Percentiles rank a stretch among this genome's conserved stretches.
phyloP scores from a whole-genome alignment of 1,140 invertebrate species.

The Armadillidium nasatum region DNA sequence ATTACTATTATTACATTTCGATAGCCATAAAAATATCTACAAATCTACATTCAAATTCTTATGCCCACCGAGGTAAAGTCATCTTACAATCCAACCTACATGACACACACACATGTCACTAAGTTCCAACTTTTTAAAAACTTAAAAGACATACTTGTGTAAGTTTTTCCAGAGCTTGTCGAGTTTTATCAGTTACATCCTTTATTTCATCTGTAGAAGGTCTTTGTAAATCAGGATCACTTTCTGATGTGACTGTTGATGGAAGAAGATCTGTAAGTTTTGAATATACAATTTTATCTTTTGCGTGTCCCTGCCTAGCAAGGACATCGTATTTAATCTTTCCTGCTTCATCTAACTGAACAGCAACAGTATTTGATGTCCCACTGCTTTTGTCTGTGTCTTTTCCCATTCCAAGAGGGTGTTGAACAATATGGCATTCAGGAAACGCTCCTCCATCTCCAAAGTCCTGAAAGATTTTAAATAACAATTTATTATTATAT shows the following conservation, averaged over 20 bases:
- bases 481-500: slow-evolving; percentile 7
- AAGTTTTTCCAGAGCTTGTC: slow-evolving; percentile 75
- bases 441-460: slow-evolving; percentile 97
- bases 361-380: slow-evolving; percentile 80
- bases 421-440: slow-evolving; percentile 95
- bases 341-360: slow-evolving; percentile 86
- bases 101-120: too few species aligned
- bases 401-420: slow-evolving; percentile 81
- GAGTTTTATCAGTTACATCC: slow-evolving; percentile 80
- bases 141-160: slow-evolving; percentile 65
- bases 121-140: not conserved
- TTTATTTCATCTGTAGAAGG: slow-evolving; percentile 78
- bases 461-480: slow-evolving; percentile 60
- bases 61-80: too few species aligned
- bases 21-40: too few species aligned
- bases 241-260: slow-evolving; percentile 84
- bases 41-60: too few species aligned
- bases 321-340: slow-evolving; percentile 97
- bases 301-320: slow-evolving; percentile 87
- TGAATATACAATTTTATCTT: slow-evolving; percentile 96
- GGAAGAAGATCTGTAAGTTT: slow-evolving; percentile 90
- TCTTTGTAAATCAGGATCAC: slow-evolving; percentile 80
- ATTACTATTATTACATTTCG: too few species aligned
- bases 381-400: slow-evolving; percentile 51
- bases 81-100: too few species aligned